These are phyloP conservation scores for Melipona beecheii DNA, from an alignment of 2,888 invertebrate genomes.

Conservation along the genomic window DNA sequence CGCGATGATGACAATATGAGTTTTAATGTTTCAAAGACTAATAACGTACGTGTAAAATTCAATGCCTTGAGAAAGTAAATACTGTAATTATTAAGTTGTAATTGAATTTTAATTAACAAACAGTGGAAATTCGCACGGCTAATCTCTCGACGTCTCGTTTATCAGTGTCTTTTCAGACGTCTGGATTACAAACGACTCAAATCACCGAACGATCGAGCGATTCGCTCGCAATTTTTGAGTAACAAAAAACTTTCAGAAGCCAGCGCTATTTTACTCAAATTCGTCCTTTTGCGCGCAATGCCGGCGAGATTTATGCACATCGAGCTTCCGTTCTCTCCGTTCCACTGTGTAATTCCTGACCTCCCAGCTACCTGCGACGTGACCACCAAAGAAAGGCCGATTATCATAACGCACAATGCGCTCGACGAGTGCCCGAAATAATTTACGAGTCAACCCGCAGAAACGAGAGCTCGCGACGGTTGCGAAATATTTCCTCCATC, in stretches of 20 bases:
- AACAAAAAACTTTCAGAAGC: slow-evolving; percentile 60
- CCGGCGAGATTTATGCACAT: slow-evolving; percentile 63
- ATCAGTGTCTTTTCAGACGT: not conserved
- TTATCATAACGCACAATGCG: slow-evolving; percentile 54
- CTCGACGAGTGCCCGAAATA: slow-evolving; percentile 25
- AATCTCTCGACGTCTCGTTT: slow-evolving; percentile 28
- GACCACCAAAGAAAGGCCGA: slow-evolving; percentile 43
- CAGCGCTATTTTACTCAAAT: slow-evolving; percentile 60
- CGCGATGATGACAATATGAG: too few species aligned
- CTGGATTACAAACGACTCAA: slow-evolving; percentile 34
- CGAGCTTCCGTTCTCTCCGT: slow-evolving; percentile 25
- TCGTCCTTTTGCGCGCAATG: slow-evolving; percentile 50
- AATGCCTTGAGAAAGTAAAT: too few species aligned
- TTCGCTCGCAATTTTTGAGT: slow-evolving; percentile 34
- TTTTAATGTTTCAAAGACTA: too few species aligned
- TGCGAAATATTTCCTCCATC: not conserved
- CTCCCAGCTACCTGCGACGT: not conserved
- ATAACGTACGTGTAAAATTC: too few species aligned
- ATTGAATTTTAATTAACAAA: too few species aligned
- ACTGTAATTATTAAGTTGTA: too few species aligned
- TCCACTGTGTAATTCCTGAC: not conserved
- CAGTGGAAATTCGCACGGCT: too few species aligned
- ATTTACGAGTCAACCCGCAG: slow-evolving; percentile 30
- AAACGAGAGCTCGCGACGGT: not conserved
- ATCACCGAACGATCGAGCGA: slow-evolving; percentile 35